Base-by-base conservation (phyloP, 2,797 vertebrate genomes). In the Oceanodroma leucorhoa region DNA sequence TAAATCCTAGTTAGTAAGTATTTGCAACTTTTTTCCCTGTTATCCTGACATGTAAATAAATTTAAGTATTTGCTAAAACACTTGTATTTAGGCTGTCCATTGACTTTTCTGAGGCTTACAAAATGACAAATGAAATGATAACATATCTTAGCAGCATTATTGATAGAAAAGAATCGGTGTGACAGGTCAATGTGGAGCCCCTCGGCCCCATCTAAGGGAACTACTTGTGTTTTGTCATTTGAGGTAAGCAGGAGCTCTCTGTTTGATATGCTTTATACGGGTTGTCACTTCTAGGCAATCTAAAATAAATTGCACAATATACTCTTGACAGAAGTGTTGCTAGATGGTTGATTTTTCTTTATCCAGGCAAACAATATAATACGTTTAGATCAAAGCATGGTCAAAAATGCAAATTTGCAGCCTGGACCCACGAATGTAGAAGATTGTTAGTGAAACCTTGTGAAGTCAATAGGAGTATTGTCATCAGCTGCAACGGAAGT, bases 231-330 rank as follows among this genome's bases (percentile, higher is more conserved):
- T 89, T 92, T 93, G 72, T 90, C 41, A 55, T 79, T 93, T 87
- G 65, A 64, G 53, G 64, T 75, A 46, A 62, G 61, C 75, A 61
- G 29, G 55, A 85, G 22, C 61, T 90, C 80, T 87, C 88, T 89
- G 53, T 58, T 83, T 96, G 75, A 85, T 80, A 93, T 77, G 66
- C 87, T 84, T 94, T 92, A 66, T 79, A 40, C 24, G 75, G 43
- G 60, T 72, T 86, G 65, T 79, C 79, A 79, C 45, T 65, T 89
- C 85, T 71, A 92, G 78, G 78, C 82, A 90, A 82, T 66, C 83
- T 89, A 41, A 96, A 97, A 96, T 64, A 83, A 96, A 96, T 77
- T 93, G 50, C 72, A 71, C n/a, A 69, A 72, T 69, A 27, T 67
- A 50, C 60, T 94, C 69, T 30, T 64, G 73, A 89, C 82, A 96